Conservation (phyloP, 1,140 invertebrate genomes). For the Ylistrum balloti region DNA sequence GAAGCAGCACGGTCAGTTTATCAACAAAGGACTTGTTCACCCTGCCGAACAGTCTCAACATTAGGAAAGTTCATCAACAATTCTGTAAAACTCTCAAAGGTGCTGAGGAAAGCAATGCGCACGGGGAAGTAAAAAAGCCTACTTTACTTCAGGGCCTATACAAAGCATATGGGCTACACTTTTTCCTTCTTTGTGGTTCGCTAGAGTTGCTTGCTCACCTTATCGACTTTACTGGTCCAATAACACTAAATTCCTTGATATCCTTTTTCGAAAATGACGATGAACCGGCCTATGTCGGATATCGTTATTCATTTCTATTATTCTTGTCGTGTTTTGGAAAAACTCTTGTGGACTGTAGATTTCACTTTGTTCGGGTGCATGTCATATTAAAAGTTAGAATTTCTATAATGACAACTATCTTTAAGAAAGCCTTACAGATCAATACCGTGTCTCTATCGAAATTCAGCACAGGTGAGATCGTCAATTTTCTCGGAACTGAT, state of each 20-base stretch:
- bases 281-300: neutral
- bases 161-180: neutral
- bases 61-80: neutral
- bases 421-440: neutral
- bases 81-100: neutral
- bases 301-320: neutral
- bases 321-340: neutral
- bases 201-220: neutral
- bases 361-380: neutral
- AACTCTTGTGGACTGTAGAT: neutral
- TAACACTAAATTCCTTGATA: neutral
- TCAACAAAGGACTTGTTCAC: neutral
- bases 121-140: neutral
- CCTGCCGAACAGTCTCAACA: neutral
- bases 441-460: neutral
- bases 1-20: neutral
- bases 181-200: neutral
- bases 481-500: neutral
- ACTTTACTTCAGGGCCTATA: neutral
- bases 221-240: neutral
- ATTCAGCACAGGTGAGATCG: constrained; percentile 8
- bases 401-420: neutral
- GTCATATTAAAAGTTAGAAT: neutral
- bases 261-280: neutral
- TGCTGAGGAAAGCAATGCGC: neutral